Evolutionary conservation across 2,113 vertebrate genomes (phyloP), one percentile per base, ranked within the genome.

Genomic region (Salvelinus fontinalis): DNA sequence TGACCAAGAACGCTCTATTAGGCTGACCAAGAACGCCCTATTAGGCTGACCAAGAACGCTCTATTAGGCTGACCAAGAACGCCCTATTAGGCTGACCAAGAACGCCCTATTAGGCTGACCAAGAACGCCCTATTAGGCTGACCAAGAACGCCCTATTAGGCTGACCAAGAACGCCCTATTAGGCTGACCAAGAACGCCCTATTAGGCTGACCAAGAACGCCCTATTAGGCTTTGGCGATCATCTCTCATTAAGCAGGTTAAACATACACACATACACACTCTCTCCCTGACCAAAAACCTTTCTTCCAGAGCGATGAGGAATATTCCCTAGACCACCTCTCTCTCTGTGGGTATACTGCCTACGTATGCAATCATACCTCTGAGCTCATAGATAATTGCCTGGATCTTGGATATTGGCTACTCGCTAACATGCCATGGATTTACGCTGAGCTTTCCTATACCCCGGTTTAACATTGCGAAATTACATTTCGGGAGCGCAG

Each of bases 401-500:
- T 2, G 16, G 60, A 67, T 79, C 69, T 39, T 26, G 39, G 39
- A 80, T 75, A 85, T 75, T 75, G 85, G 70, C 75, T 22, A 70
- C 49, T 72, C 44, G 11, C 83, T 70, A 7, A 70, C 74, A 79
- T 78, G 73, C 80, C 73, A 59, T 74, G 76, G 67, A 4, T 54
- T 54, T 54, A 54, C 51, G 1, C 4, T 54, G 51, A 54, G 51
- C 51, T 54, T 54, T 54, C 16, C 14, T 54, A 54, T 69, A 62
- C 48, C 18, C 54, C 12, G 62, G 81, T 86, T 86, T 84, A 87
- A 74, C 70, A 83, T 12, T 5, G 57, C 6, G 22, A 74, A 88
- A 88, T 89, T 83, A 77, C 84, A 77, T 86, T 85, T 54, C 16
- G 3, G 51, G 73, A 71, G 48, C 60, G 16, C 51, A 1, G 51